phyloP scores from a whole-genome alignment of 2,797 vertebrate species.

The Picus viridis region DNA sequence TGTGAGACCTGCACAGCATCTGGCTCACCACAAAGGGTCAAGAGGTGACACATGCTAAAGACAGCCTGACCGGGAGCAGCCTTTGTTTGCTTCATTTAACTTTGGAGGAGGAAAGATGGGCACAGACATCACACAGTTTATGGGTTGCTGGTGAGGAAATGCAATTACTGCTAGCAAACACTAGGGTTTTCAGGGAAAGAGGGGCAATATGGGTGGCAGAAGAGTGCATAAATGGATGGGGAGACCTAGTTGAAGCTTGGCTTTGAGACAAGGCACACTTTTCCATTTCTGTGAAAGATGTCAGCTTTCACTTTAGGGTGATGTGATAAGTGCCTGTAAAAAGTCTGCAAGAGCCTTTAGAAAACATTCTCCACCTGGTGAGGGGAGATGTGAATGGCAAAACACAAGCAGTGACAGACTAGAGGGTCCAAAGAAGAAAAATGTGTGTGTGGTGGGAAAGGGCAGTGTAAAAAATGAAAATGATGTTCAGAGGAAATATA shows the following conservation, averaged over 20 bases:
- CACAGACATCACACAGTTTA: not conserved
- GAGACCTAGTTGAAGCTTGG: not conserved
- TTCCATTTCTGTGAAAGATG: not conserved
- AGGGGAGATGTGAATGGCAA: not conserved
- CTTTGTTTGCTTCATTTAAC: not conserved
- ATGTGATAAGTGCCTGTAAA: not conserved
- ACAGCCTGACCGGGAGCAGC: not conserved
- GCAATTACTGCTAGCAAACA: not conserved
- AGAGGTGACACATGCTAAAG: conserved; percentile 33
- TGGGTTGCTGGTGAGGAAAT: not conserved
- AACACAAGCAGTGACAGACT: not conserved
- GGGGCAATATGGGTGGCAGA: not conserved
- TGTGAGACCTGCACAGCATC: conserved; percentile 46
- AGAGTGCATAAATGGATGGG: not conserved
- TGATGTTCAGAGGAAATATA: not conserved
- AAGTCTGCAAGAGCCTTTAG: not conserved
- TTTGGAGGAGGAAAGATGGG: not conserved
- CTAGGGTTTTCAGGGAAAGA: not conserved
- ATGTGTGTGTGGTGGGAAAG: not conserved
- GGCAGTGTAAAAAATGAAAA: not conserved
- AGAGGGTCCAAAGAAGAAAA: not conserved
- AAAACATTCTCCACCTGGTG: not conserved
- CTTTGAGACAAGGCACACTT: not conserved
- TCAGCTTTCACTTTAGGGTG: not conserved
- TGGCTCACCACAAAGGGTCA: conserved; percentile 29